A percentile compares a stretch with the other conserved stretches of the same genome.
These are phyloP conservation scores for Nothocercus julius DNA, from an alignment of 2,113 vertebrate species.

Conservation along the genomic window DNA sequence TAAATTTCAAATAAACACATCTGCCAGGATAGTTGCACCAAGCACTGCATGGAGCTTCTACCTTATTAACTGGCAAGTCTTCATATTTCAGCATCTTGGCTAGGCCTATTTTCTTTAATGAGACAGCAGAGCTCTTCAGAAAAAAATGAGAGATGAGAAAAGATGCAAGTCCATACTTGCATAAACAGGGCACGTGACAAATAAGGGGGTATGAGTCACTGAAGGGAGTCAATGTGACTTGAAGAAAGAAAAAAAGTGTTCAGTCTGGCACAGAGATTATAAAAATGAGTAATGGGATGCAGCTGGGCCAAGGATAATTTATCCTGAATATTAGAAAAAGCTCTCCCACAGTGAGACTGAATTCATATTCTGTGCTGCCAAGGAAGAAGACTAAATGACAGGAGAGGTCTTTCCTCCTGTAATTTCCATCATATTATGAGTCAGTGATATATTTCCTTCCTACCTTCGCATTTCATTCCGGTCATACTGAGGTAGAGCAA, in stretches of 20 bases:
- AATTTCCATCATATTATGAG: background rate
- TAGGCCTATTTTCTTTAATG: background rate
- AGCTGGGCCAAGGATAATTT: constrained; percentile 21
- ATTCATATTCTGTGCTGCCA: background rate
- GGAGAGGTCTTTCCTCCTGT: background rate
- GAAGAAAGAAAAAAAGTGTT: background rate
- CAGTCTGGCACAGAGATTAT: background rate
- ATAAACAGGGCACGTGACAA: background rate
- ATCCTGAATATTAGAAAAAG: constrained; percentile 23
- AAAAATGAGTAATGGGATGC: background rate
- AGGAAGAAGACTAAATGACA: constrained; percentile 1
- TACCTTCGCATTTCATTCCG: background rate
- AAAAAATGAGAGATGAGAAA: background rate
- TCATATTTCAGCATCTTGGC: background rate
- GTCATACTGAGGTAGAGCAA: background rate
- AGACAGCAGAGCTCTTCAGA: background rate
- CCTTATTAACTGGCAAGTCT: background rate
- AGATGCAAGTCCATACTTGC: background rate
- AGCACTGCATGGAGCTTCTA: background rate
- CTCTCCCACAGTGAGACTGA: background rate
- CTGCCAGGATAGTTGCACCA: background rate
- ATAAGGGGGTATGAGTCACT: background rate
- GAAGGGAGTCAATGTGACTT: background rate
- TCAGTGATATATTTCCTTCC: background rate
- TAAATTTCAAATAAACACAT: background rate